Evolutionary conservation across 2,113 vertebrate genomes (phyloP).

Genomic region (Benitochromis conjunctus): DNA sequence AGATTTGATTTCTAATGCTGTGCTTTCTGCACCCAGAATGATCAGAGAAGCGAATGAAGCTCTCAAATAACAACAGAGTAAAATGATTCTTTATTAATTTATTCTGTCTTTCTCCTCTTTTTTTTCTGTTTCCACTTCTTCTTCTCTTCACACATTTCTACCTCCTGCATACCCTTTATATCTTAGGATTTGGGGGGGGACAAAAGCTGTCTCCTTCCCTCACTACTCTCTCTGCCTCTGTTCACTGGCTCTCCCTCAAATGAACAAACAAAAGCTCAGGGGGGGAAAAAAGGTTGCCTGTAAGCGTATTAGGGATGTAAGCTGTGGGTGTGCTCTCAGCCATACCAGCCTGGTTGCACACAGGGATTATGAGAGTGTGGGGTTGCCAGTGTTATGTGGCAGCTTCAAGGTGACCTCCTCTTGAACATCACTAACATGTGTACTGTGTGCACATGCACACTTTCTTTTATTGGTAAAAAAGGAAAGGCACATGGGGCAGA

Average conservation of each 20-base stretch:
- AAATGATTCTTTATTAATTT: neutral
- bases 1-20: neutral
- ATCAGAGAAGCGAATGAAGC: conserved; percentile 23
- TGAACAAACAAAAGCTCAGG: conserved; percentile 46
- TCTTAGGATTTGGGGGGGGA: neutral
- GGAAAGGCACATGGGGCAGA: neutral
- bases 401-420: conserved; percentile 59
- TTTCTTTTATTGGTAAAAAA: neutral
- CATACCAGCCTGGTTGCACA: conserved; percentile 38
- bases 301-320: conserved; percentile 63
- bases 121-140: neutral
- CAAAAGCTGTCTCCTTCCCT: neutral
- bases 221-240: neutral
- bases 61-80: conserved; percentile 9
- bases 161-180: neutral
- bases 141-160: neutral
- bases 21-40: neutral
- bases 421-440: conserved; percentile 4
- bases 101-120: neutral
- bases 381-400: conserved; percentile 11
- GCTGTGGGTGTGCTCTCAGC: conserved; percentile 41
- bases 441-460: neutral
- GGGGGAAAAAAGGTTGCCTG: conserved; percentile 26
- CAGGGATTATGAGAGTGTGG: conserved; percentile 40
- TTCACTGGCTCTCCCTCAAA: conserved; percentile 37